A percentile compares a stretch with the other conserved stretches of the same genome.
Conservation (phyloP, 2,797 vertebrate species). For the Enteromius radiatus region DNA sequence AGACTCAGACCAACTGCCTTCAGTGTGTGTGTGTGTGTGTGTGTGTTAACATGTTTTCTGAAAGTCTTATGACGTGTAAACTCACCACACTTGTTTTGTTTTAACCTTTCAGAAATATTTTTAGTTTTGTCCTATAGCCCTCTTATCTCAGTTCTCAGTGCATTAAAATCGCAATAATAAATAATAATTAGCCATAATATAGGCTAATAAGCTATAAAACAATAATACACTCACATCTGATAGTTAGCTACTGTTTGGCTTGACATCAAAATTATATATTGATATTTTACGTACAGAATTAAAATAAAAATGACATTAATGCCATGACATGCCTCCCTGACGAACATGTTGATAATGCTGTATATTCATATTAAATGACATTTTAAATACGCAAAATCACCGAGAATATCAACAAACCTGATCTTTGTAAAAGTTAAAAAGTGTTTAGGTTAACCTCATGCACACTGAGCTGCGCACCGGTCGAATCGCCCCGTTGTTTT, state of each 20-base stretch:
- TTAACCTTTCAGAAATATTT: not conserved
- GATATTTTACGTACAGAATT: not conserved
- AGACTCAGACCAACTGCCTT: not conserved
- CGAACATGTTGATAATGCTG: not conserved
- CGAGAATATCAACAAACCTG: not conserved
- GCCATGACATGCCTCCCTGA: not conserved
- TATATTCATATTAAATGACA: not conserved
- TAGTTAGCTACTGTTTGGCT: not conserved
- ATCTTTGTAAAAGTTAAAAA: not conserved
- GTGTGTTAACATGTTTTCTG: not conserved
- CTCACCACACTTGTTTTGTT: not conserved
- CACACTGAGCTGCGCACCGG: not conserved
- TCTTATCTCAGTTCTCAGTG: not conserved
- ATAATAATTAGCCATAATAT: not conserved
- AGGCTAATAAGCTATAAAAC: not conserved
- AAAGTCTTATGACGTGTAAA: not conserved
- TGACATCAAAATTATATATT: not conserved
- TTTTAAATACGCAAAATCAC: not conserved
- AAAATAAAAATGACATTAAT: not conserved
- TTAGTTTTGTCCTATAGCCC: not conserved
- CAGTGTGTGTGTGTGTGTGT: conserved; percentile 1
- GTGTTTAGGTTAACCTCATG: not conserved
- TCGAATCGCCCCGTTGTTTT: not conserved
- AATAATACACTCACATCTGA: not conserved
- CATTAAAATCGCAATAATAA: not conserved